Base-by-base conservation (phyloP, 2,797 vertebrate species). In the Crax fasciolata region DNA sequence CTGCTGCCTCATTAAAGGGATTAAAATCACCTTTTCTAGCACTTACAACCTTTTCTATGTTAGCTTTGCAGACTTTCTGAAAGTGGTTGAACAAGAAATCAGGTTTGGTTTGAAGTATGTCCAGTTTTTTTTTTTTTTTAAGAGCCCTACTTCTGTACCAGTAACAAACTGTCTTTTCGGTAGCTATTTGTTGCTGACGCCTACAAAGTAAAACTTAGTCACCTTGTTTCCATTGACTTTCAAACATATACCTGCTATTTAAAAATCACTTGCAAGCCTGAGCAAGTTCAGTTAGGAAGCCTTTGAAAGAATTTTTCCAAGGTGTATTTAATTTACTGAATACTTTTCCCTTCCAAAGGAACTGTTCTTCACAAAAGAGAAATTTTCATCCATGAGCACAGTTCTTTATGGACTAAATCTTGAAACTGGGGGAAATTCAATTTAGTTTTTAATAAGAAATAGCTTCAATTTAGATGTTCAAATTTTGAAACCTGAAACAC, bases 1-100 rank as follows among this genome's bases (percentile, higher is more conserved):
- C 48, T 78, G 63, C 35, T 76, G 17, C 83, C 43, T 74, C 52
- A 61, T 94, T 91, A 95, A 92, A 79, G 55, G 77, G 62, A 87
- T 87, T 83, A 67, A 95, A 93, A 89, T 2, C 72, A 70, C 70
- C 48, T 84, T 75, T 46, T 92, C 39, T 66, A 58, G 48, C 55
- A 54, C 20, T 79, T 67, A 55, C 28, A 92, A 55, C 24, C 35
- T 68, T 77, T 77, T 67, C 49, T 61, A 0, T 67, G 41, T 57
- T 67, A 72, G 21, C 41, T 91, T 52, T 74, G 57, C 32, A 65
- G 57, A 71, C 23, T 85, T 92, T 77, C 66, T 77, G 65, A 51
- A 95, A 87, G 65, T 39, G 28, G 10, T 35, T 80, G 72, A 83
- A 74, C 16, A 51, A 90, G 67, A 68, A 92, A 88, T 4, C 20